These are phyloP conservation scores for Mohoua ochrocephala DNA, from an alignment of 2,113 vertebrate genomes.

Conservation along the genomic window DNA sequence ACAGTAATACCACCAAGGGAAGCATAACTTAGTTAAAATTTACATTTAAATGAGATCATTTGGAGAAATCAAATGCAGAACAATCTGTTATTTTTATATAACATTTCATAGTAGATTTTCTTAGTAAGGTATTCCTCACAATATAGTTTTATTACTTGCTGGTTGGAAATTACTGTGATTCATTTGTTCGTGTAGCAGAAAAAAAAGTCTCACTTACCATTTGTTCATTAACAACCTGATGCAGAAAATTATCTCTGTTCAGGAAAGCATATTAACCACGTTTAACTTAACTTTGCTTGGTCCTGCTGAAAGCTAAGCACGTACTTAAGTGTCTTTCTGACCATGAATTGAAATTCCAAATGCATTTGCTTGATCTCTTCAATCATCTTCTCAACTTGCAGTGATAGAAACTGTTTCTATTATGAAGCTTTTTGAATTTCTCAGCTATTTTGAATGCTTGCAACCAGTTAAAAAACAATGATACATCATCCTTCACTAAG, in stretches of 20 bases:
- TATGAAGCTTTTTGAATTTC: neutral
- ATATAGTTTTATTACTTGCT: constrained; percentile 33
- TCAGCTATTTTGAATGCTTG: neutral
- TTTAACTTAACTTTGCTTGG: neutral
- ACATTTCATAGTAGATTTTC: constrained; percentile 42
- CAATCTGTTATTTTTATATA: constrained; percentile 63
- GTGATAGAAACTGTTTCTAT: neutral
- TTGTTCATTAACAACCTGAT: constrained; percentile 45
- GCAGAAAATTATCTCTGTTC: constrained; percentile 37
- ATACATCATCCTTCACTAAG: neutral
- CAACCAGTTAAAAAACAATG: neutral
- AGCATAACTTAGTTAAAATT: constrained; percentile 65
- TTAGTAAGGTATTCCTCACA: constrained; percentile 35
- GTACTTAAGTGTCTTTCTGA: neutral
- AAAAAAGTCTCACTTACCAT: neutral
- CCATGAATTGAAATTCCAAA: neutral
- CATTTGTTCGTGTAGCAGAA: neutral
- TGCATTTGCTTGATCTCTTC: neutral
- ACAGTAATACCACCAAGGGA: constrained; percentile 56
- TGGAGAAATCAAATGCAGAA: constrained; percentile 59
- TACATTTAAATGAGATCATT: constrained; percentile 69
- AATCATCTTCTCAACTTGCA: neutral
- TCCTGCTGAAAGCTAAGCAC: neutral
- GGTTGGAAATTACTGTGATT: constrained; percentile 5
- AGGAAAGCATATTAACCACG: constrained; percentile 11